Evolutionary conservation across 2,113 vertebrate genomes (phyloP).

Genomic region (Xiphias gladius): DNA sequence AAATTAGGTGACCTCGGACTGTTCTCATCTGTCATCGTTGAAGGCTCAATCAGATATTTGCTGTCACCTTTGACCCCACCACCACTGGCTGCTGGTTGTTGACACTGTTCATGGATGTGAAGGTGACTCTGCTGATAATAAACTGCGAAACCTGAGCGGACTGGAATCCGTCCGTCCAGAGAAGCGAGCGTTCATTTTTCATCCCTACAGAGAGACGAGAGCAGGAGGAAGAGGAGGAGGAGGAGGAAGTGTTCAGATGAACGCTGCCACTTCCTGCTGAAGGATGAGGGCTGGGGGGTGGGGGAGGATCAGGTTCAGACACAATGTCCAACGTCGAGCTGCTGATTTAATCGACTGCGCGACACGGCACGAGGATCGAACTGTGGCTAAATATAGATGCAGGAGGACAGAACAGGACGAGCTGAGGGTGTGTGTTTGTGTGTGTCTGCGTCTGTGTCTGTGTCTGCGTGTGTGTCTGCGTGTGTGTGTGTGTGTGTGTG

Average conservation of each 20-base stretch:
- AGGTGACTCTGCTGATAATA: slow-evolving; percentile 55
- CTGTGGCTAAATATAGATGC: slow-evolving; percentile 62
- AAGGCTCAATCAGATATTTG: background rate
- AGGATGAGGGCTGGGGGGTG: background rate
- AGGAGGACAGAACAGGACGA: slow-evolving; percentile 29
- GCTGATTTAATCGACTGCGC: slow-evolving; percentile 69
- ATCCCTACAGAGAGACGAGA: background rate
- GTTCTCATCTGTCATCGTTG: background rate
- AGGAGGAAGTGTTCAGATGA: slow-evolving; percentile 29
- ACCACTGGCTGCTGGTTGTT: background rate
- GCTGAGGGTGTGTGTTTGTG: slow-evolving; percentile 16
- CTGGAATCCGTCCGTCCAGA: slow-evolving; percentile 20
- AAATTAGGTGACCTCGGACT: background rate
- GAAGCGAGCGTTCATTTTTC: slow-evolving; percentile 34
- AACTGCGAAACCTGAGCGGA: slow-evolving; percentile 45
- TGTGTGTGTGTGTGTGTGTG: background rate
- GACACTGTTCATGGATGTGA: slow-evolving; percentile 20
- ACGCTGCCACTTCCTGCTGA: slow-evolving; percentile 29
- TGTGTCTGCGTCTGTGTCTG: too few species aligned
- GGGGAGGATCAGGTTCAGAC: slow-evolving; percentile 68
- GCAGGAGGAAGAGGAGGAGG: slow-evolving; percentile 15
- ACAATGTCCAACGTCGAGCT: slow-evolving; percentile 62
- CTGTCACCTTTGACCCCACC: slow-evolving; percentile 45
- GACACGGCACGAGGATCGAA: slow-evolving; percentile 61
- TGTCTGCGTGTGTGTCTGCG: background rate